Evolutionary conservation across 1,140 invertebrate genomes (phyloP), one percentile per base, ranked within the genome.

Genomic region (Drosophila micromelanica): DNA sequence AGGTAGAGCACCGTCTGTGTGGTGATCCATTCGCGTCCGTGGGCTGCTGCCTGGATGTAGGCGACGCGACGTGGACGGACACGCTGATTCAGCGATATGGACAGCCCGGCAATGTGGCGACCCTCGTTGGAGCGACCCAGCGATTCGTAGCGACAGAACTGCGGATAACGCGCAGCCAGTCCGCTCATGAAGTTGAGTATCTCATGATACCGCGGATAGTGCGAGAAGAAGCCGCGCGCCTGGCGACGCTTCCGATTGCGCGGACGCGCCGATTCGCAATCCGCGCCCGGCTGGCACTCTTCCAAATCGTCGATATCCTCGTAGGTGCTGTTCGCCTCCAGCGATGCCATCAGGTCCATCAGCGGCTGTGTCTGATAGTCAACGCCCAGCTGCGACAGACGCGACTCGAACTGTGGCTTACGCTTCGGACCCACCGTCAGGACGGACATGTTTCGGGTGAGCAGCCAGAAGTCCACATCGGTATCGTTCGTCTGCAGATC

Each of bases 11-110:
- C 94, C 0, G 94, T 93, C 6, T 95, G 93, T 4, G 95, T 93
- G 0, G 95, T 93, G 38, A 96, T 94, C 95, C 96, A 96, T 92
- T 96, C 96, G 69, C 95, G 87, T 9, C 90, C 91, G 42, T 92
- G 91, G 27, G 89, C 61, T 5, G 82, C 89, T 1, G 81, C 82
- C 62, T 92, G 91, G 5, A 92, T 92, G 40, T 92, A 92, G 38
- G 91, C 91, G 43, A 92, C 87, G 15, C 91, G 80, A 13, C 89
- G 81, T 3, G 76, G 71, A 5, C 89, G 77, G 0, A 54, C 42
- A 0, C 76, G 63, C 0, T 71, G 71, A 15, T 91, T 92, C n/a
- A 90, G 68, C 0, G 92, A 93, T 8, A 93, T 86, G 11, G 91
- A 92, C 4, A 93, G 62, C 0, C 61, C 92, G 2, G 87, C 75